phyloP scores from a whole-genome alignment of 2,888 invertebrate genomes.

The Drosophila imparisetae region DNA sequence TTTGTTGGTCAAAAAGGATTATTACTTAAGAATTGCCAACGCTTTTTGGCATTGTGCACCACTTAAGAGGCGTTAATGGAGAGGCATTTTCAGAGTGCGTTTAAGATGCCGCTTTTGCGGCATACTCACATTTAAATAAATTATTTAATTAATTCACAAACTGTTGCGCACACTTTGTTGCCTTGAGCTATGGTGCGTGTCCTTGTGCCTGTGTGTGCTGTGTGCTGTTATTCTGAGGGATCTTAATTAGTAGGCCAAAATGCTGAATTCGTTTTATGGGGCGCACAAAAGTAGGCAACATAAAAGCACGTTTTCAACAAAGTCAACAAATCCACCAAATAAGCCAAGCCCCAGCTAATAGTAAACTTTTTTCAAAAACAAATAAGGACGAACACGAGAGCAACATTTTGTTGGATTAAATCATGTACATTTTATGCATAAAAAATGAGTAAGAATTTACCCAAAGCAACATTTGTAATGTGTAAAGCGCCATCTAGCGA shows the following conservation, averaged over 20 bases:
- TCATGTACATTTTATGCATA: conserved; percentile 5
- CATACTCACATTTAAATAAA: conserved; percentile 13
- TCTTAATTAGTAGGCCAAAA: conserved; percentile 20
- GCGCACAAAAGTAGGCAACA: conserved; percentile 53
- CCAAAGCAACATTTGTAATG: neutral
- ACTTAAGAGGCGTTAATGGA: conserved; percentile 6
- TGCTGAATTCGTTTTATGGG: conserved; percentile 12
- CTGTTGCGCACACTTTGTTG: conserved; percentile 30
- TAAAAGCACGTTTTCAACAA: conserved; percentile 16
- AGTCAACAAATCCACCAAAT: conserved; percentile 15
- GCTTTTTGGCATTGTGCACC: neutral
- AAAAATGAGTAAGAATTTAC: neutral
- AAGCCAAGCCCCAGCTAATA: neutral
- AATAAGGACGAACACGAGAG: neutral
- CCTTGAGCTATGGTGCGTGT: neutral
- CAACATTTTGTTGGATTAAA: conserved; percentile 20
- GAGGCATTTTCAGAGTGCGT: neutral
- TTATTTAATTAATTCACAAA: conserved; percentile 18
- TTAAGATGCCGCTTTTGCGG: neutral
- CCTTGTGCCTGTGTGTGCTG: neutral
- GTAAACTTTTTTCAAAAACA: neutral
- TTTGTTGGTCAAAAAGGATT: neutral
- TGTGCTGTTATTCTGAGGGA: neutral
- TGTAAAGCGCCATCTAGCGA: too few species aligned
- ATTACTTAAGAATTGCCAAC: neutral